These are phyloP conservation scores for Abramis brama DNA, from an alignment of 2,113 vertebrate species.

Conservation along the genomic window DNA sequence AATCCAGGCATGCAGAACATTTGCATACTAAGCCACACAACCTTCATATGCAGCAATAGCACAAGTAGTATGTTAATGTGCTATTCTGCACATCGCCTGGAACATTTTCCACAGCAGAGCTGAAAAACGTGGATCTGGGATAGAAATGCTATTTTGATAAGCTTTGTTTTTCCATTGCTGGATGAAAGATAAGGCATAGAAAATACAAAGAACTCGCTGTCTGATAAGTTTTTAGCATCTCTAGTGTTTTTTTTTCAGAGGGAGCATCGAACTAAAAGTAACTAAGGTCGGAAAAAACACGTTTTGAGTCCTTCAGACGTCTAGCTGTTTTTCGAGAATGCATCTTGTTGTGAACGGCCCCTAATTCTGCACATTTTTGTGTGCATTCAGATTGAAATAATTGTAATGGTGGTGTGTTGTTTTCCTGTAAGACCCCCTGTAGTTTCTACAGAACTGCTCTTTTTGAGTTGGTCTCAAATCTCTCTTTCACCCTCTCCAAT, in stretches of 20 bases:
- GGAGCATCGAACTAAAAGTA: not conserved
- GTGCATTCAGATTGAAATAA: not conserved
- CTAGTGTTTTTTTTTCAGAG: not conserved
- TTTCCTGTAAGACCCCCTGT: constrained; percentile 6
- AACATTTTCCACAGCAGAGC: not conserved
- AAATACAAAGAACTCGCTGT: not conserved
- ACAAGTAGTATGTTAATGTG: not conserved
- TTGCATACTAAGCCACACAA: not conserved
- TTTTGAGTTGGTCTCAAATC: constrained; percentile 21
- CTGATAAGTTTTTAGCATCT: not conserved
- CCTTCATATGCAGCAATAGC: not conserved
- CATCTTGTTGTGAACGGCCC: not conserved
- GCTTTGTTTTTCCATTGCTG: not conserved
- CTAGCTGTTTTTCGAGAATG: not conserved
- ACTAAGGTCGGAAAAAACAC: not conserved
- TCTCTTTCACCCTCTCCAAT: constrained; percentile 6
- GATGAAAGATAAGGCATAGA: constrained; percentile 1
- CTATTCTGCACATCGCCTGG: not conserved
- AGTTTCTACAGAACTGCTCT: constrained; percentile 27
- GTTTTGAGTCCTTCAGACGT: not conserved
- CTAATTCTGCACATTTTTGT: not conserved
- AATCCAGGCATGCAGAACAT: not conserved
- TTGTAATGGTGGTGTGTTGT: constrained; percentile 9
- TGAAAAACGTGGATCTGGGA: not conserved
- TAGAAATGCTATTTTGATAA: not conserved